These are phyloP conservation scores for Sarcoramphus papa DNA, from an alignment of 2,797 vertebrate genomes.

Conservation along the genomic window DNA sequence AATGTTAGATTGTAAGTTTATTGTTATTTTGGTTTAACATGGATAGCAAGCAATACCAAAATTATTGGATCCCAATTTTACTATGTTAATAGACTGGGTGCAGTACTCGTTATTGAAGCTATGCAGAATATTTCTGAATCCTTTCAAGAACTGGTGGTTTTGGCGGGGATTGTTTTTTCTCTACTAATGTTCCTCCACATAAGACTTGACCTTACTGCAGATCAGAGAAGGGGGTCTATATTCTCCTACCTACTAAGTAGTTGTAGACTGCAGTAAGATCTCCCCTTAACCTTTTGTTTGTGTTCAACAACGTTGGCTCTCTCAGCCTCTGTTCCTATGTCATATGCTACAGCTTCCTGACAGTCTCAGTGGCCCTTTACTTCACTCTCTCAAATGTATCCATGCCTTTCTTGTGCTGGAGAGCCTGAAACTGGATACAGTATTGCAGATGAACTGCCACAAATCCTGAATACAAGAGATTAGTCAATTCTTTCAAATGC, in stretches of 20 bases:
- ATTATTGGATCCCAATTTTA: fast-evolving
- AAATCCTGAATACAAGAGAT: not conserved
- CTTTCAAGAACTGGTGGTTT: not conserved
- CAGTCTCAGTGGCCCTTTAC: not conserved
- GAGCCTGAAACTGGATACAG: not conserved
- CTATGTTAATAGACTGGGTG: not conserved
- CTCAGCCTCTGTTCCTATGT: not conserved
- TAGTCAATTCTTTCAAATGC: not conserved
- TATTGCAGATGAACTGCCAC: not conserved
- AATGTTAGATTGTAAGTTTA: not conserved
- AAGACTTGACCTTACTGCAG: not conserved
- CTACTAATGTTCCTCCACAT: fast-evolving
- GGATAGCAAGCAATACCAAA: not conserved
- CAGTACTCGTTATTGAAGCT: not conserved
- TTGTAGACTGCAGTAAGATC: not conserved
- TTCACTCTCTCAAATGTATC: not conserved
- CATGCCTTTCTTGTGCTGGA: not conserved
- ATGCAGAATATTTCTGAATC: not conserved
- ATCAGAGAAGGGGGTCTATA: fast-evolving
- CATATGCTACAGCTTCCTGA: not conserved
- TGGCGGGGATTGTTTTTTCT: not conserved
- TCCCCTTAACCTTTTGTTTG: not conserved
- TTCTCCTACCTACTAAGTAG: not conserved
- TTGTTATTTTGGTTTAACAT: not conserved
- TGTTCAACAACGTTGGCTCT: not conserved